phyloP scores from a whole-genome alignment of 2,113 vertebrate genomes.

The Hyla sarda region DNA sequence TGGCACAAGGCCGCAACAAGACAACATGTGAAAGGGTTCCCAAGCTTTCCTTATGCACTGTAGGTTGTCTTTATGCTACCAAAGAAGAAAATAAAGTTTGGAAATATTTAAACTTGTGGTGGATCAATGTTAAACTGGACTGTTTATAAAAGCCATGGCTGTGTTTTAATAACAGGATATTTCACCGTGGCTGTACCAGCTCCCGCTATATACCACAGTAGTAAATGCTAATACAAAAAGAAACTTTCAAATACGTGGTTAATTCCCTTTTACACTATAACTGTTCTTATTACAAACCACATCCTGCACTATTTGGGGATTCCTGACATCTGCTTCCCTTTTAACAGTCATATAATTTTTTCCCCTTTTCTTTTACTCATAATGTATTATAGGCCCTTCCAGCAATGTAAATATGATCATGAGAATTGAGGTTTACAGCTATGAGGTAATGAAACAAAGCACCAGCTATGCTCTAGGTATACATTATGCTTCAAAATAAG shows the following conservation, averaged over 20 bases:
- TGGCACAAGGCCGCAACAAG: too few relatives aligned
- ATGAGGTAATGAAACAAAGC: too few relatives aligned
- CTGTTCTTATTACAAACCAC: background rate
- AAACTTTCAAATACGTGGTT: background rate
- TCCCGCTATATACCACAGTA: background rate
- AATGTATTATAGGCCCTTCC: background rate
- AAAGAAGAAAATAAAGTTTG: too few relatives aligned
- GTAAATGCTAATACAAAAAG: background rate
- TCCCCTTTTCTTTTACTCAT: background rate
- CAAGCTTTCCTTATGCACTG: too few relatives aligned
- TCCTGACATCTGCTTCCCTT: background rate
- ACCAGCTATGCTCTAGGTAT: too few relatives aligned
- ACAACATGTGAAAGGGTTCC: too few relatives aligned
- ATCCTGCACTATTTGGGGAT: background rate
- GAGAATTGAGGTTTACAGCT: background rate
- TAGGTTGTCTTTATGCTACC: too few relatives aligned
- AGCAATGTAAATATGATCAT: background rate
- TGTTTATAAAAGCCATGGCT: background rate
- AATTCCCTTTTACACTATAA: background rate
- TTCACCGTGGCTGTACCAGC: background rate
- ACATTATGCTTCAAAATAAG: too few relatives aligned
- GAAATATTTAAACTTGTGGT: too few relatives aligned
- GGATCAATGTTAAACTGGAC: too few relatives aligned
- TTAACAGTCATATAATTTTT: background rate
- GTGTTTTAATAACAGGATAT: slow-evolving; percentile 1